These are phyloP conservation scores for Lasioglossum malachurum DNA, from an alignment of 2,888 invertebrate genomes.

Conservation along the genomic window DNA sequence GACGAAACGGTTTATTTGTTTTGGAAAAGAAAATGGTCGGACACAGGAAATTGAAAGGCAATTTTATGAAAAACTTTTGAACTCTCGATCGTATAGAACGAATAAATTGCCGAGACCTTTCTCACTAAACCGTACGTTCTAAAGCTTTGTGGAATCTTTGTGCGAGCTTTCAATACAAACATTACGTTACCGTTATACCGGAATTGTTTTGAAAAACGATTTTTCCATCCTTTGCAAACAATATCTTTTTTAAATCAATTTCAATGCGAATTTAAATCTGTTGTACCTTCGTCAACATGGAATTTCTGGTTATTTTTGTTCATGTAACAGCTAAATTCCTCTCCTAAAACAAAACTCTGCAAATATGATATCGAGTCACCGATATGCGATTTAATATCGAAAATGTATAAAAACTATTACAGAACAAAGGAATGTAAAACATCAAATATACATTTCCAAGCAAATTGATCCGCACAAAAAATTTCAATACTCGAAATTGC, in stretches of 20 bases:
- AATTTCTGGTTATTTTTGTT: neutral
- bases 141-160: slow-evolving; percentile 2
- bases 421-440: neutral
- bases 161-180: neutral
- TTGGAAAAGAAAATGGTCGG: slow-evolving; percentile 29
- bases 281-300: neutral
- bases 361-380: accelerated
- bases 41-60: slow-evolving; percentile 36
- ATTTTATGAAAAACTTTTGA: slow-evolving; percentile 16
- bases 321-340: neutral
- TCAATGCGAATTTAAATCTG: neutral
- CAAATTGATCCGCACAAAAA: neutral
- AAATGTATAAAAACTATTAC: neutral
- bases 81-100: neutral
- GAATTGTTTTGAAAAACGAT: neutral
- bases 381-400: neutral
- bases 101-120: slow-evolving; percentile 8
- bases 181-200: neutral
- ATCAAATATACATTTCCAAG: neutral
- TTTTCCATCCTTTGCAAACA: neutral
- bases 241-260: neutral
- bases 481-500: neutral
- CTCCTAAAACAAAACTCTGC: neutral
- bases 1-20: slow-evolving; percentile 25
- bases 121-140: neutral